phyloP scores from a whole-genome alignment of 2,888 invertebrate species.

The Augiades crinisus region DNA sequence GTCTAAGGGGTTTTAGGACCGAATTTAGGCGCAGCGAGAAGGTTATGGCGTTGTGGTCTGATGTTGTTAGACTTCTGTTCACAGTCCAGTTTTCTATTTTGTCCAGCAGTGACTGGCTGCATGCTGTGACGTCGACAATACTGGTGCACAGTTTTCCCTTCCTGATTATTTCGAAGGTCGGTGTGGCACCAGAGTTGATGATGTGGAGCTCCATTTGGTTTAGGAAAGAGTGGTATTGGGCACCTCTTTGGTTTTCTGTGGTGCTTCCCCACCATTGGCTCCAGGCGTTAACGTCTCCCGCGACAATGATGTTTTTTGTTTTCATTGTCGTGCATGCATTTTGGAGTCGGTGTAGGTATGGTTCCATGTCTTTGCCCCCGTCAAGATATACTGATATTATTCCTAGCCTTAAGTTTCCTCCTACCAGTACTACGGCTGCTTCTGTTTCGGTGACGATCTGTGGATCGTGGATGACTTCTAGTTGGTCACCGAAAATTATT shows the following conservation, averaged over 20 bases:
- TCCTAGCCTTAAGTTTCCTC: background rate
- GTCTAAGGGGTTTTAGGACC: background rate
- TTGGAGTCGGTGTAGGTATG: background rate
- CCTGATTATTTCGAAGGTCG: background rate
- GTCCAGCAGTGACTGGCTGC: constrained; percentile 21
- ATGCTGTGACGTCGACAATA: background rate
- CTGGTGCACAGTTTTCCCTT: background rate
- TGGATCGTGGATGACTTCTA: background rate
- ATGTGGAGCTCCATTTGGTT: background rate
- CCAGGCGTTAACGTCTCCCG: background rate
- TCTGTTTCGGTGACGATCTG: background rate
- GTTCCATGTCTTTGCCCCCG: background rate
- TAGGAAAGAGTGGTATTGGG: background rate
- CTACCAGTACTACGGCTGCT: background rate
- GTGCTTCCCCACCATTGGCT: background rate
- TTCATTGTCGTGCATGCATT: background rate
- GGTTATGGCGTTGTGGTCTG: constrained; percentile 36
- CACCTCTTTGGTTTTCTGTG: background rate
- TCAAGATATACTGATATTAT: background rate
- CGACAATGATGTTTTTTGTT: background rate
- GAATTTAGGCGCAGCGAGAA: constrained; percentile 22
- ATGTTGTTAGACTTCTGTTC: constrained; percentile 26
- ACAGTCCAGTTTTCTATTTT: constrained; percentile 32
- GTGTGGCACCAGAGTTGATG: background rate
- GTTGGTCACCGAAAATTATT: background rate